A percentile compares a stretch with the other conserved stretches of the same genome.
These are phyloP conservation scores for Drosophila sechellia DNA, from an alignment of 1,140 invertebrate genomes.

Conservation along the genomic window DNA sequence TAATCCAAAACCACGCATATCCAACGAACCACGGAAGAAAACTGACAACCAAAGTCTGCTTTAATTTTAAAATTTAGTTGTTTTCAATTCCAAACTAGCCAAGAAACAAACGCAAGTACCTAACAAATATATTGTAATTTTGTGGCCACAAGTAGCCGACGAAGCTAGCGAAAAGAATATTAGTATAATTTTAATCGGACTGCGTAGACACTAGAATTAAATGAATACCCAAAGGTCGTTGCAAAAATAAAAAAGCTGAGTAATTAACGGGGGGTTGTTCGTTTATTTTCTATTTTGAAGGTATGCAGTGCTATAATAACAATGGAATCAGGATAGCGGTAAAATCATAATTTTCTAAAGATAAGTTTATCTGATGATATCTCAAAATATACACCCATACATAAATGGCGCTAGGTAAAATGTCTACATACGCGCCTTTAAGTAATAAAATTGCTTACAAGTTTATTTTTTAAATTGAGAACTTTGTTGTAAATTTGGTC, in stretches of 20 bases:
- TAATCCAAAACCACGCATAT: constrained; percentile 58
- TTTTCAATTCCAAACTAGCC: constrained; percentile 46
- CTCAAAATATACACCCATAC: too few relatives aligned
- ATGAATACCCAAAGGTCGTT: constrained; percentile 11
- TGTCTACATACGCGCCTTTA: too few relatives aligned
- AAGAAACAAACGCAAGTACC: constrained; percentile 69
- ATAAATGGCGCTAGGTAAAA: too few relatives aligned
- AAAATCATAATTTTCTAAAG: too few relatives aligned
- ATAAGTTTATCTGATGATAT: too few relatives aligned
- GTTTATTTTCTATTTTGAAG: not conserved
- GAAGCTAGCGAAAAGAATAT: constrained; percentile 6
- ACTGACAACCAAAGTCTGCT: constrained; percentile 66
- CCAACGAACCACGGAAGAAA: constrained; percentile 54
- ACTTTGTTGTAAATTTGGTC: too few relatives aligned
- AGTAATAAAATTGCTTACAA: too few relatives aligned
- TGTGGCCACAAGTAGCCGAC: constrained; percentile 42
- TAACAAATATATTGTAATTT: constrained; percentile 53
- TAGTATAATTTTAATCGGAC: constrained; percentile 30
- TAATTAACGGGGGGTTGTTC: constrained; percentile 16
- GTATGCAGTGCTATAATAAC: not conserved
- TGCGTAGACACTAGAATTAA: constrained; percentile 28
- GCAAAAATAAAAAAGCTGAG: constrained; percentile 44
- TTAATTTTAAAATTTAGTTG: constrained; percentile 59
- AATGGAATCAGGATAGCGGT: too few relatives aligned
- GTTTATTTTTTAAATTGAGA: too few relatives aligned